Evolutionary conservation across 2,888 invertebrate genomes (phyloP), one percentile per base, ranked within the genome.

Genomic region (Trisateles emortualis): DNA sequence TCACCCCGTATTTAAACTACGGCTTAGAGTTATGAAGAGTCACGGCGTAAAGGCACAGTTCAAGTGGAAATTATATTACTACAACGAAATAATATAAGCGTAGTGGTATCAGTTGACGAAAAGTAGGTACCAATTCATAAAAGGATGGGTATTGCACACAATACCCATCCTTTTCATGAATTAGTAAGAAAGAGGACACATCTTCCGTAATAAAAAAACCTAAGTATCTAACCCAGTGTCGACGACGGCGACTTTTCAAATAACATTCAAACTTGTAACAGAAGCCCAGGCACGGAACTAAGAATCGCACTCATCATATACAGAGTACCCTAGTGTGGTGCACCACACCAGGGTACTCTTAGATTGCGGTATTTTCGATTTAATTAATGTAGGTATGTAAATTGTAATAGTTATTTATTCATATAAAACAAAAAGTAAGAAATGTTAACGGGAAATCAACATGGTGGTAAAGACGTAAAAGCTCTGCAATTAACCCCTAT

Each of bases 51-150:
- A 35, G 38, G 44, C 45, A 43, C 40, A 50, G 44, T 42, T 39
- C 16, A 26, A 68, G 38, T 51, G 33, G 49, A 42, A 59, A 68
- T 55, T 64, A 54, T n/a, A n/a, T n/a, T 60, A 66, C 49, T 10
- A 48, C 51, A 47, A 44, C 48, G 64, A 68, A 68, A 71, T 68
- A 55, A 68, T n/a, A n/a, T n/a, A n/a, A n/a, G n/a, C n/a, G n/a
- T n/a, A n/a, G n/a, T n/a, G n/a, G n/a, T n/a, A n/a, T n/a, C n/a
- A n/a, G n/a, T n/a, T n/a, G n/a, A n/a, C n/a, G n/a, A n/a, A n/a
- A n/a, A n/a, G n/a, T n/a, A n/a, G n/a, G n/a, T n/a, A n/a, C n/a
- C n/a, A n/a, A n/a, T n/a, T n/a, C n/a, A n/a, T n/a, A n/a, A n/a
- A n/a, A n/a, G n/a, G n/a, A n/a, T n/a, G n/a, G n/a, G n/a, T n/a